phyloP scores from a whole-genome alignment of 2,113 vertebrate species.

The Chitala chitala region DNA sequence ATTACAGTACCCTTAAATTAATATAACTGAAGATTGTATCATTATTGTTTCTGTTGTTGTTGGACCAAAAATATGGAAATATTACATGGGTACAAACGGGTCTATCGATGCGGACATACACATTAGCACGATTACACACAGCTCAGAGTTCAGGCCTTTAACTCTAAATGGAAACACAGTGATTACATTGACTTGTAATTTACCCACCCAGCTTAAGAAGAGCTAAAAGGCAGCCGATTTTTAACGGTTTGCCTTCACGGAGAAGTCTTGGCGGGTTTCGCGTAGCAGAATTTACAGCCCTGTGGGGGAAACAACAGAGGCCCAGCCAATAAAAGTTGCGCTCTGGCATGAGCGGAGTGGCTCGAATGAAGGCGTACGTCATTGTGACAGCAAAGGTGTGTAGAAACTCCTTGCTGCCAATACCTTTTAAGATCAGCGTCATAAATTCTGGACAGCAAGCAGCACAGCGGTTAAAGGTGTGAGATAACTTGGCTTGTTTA shows the following conservation, averaged over 20 bases:
- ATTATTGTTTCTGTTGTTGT: no score
- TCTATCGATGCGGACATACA: no score
- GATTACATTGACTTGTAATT: slow-evolving; percentile 4
- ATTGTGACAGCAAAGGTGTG: slow-evolving; percentile 37
- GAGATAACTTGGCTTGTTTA: no score
- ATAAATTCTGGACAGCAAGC: slow-evolving; percentile 31
- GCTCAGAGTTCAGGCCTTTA: no score
- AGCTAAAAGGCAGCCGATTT: background rate
- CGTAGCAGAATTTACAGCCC: slow-evolving; percentile 58
- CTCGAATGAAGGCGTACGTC: slow-evolving; percentile 71
- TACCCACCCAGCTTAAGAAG: background rate
- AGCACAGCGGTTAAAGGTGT: slow-evolving; percentile 32
- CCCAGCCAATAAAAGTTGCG: slow-evolving; percentile 66
- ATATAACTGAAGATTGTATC: no score
- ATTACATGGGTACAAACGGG: no score
- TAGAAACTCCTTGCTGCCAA: slow-evolving; percentile 52
- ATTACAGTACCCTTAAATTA: no score
- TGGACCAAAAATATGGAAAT: no score
- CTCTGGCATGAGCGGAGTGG: slow-evolving; percentile 58
- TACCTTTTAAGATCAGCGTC: slow-evolving; percentile 56
- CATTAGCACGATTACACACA: background rate
- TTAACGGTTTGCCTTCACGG: slow-evolving; percentile 28
- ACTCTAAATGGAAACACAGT: slow-evolving; percentile 6
- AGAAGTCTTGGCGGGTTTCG: slow-evolving; percentile 62
- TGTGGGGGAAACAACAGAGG: slow-evolving; percentile 58